Evolutionary conservation across 2,797 vertebrate species (phyloP).

Genomic region (Pterois miles): DNA sequence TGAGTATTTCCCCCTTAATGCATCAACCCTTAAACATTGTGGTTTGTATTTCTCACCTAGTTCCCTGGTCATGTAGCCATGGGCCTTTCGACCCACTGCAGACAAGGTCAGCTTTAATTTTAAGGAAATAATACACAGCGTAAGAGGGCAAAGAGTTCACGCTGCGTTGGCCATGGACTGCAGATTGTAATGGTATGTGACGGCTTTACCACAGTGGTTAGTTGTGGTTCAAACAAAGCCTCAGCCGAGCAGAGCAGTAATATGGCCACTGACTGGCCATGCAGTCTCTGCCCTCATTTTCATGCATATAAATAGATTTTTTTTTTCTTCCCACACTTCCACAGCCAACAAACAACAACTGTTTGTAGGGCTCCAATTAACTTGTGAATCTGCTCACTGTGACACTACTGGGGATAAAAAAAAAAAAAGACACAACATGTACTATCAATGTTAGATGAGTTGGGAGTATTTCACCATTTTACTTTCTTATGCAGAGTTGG

Average conservation of each 20-base stretch:
- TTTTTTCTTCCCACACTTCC: slow-evolving; percentile 11
- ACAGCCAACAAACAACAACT: slow-evolving; percentile 18
- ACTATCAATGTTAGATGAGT: background rate
- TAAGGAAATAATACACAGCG: slow-evolving; percentile 54
- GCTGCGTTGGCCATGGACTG: slow-evolving; percentile 16
- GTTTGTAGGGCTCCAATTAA: slow-evolving; percentile 16
- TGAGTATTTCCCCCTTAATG: background rate
- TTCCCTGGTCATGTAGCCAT: background rate
- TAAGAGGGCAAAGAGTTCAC: slow-evolving; percentile 22
- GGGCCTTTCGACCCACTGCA: slow-evolving; percentile 12
- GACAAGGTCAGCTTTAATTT: slow-evolving; percentile 41
- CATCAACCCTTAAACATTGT: background rate
- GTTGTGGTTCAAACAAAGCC: slow-evolving; percentile 40
- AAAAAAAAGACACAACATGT: background rate
- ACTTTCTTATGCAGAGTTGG: background rate
- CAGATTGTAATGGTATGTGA: slow-evolving; percentile 47
- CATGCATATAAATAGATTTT: slow-evolving; percentile 33
- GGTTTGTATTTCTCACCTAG: slow-evolving; percentile 17
- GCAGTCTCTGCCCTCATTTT: slow-evolving; percentile 31
- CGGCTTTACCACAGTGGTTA: slow-evolving; percentile 45
- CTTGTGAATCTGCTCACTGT: slow-evolving; percentile 4
- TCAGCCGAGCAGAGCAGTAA: slow-evolving; percentile 30
- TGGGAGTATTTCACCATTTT: background rate
- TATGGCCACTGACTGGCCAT: slow-evolving; percentile 23
- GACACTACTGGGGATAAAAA: background rate